Conservation (phyloP, 2,113 vertebrate species). For the Ploceus nigricollis region DNA sequence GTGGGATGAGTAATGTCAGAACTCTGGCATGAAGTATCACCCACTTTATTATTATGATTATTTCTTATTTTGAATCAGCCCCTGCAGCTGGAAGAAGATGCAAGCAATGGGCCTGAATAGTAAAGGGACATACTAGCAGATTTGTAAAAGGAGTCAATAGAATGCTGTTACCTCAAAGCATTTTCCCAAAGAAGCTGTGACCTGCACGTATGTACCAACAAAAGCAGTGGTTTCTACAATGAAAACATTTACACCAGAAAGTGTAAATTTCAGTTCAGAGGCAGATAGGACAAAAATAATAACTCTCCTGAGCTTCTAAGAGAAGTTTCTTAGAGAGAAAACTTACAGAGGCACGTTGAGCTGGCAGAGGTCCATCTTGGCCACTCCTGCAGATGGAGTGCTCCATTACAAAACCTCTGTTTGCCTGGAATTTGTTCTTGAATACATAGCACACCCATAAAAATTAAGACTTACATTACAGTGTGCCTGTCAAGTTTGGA, state of each 20-base stretch:
- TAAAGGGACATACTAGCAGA: neutral
- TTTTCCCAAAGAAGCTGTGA: neutral
- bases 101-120: neutral
- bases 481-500: fast-evolving
- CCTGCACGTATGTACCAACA: neutral
- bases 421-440: neutral
- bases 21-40: conserved; percentile 3
- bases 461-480: neutral
- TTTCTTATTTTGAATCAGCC: neutral
- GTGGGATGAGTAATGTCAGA: conserved; percentile 37
- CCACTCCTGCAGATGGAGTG: neutral
- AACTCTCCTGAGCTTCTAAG: neutral
- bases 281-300: neutral
- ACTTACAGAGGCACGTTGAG: neutral
- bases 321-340: neutral
- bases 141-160: neutral
- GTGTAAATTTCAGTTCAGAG: neutral
- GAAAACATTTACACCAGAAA: neutral
- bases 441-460: neutral
- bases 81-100: neutral
- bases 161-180: neutral
- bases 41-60: neutral
- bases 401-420: neutral
- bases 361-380: neutral
- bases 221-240: neutral